These are phyloP conservation scores for Pangasianodon hypophthalmus DNA, from an alignment of 2,113 vertebrate genomes.

Conservation along the genomic window DNA sequence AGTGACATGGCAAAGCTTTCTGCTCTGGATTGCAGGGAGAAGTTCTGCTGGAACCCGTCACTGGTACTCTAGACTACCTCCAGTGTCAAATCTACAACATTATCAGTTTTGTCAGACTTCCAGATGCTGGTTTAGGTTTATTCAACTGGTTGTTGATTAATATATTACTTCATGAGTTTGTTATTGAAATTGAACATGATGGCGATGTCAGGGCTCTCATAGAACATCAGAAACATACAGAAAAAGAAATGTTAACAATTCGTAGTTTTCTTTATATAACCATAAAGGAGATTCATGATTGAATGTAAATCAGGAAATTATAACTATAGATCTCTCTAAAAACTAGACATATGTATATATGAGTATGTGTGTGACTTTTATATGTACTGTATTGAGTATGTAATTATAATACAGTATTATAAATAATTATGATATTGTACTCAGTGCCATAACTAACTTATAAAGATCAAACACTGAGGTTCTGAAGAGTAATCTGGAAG, in stretches of 20 bases:
- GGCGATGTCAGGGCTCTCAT: background rate
- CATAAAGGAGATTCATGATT: background rate
- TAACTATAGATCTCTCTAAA: background rate
- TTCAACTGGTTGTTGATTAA: background rate
- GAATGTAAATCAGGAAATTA: background rate
- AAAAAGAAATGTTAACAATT: background rate
- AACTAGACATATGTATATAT: background rate
- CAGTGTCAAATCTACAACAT: background rate
- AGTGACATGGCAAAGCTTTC: slow-evolving; percentile 71
- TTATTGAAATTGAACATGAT: background rate
- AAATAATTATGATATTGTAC: background rate
- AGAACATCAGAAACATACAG: background rate
- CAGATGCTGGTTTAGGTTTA: background rate
- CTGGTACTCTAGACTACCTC: slow-evolving; percentile 64
- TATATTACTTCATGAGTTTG: slow-evolving; percentile 53
- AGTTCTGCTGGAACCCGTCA: slow-evolving; percentile 80
- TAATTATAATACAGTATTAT: background rate
- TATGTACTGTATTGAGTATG: background rate
- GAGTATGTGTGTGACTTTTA: background rate
- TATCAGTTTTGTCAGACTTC: background rate
- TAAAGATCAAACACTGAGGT: background rate
- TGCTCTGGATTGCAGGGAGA: slow-evolving; percentile 70
- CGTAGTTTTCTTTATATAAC: background rate
- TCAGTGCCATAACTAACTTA: background rate
- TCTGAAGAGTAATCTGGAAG: background rate